Percentiles rank a stretch among this genome's conserved stretches.
Evolutionary conservation across 1,140 invertebrate genomes (phyloP).

Genomic region (Hyposmocoma kahamanoa): DNA sequence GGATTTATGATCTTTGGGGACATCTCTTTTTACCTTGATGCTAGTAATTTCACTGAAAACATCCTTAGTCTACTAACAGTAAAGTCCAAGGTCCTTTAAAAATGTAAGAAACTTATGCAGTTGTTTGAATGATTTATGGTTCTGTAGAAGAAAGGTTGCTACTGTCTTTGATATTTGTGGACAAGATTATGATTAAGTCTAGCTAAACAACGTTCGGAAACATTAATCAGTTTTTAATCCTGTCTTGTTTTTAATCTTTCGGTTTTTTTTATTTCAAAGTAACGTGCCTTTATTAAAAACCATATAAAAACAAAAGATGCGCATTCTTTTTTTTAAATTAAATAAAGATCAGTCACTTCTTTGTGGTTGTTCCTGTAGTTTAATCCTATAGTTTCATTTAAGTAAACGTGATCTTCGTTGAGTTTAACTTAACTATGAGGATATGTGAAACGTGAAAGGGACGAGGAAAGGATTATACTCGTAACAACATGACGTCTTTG

Average conservation of each 20-base stretch:
- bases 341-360: too few species aligned
- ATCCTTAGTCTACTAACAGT: not conserved
- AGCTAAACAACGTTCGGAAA: not conserved
- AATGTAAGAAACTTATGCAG: not conserved
- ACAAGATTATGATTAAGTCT: conserved; percentile 9
- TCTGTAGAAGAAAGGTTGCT: conserved; percentile 22
- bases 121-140: conserved; percentile 35
- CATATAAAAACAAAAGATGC: too few species aligned
- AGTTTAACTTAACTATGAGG: too few species aligned
- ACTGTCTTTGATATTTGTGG: conserved; percentile 16
- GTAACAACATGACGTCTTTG: too few species aligned
- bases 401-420: too few species aligned
- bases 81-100: not conserved
- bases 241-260: not conserved
- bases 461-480: too few species aligned
- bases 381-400: too few species aligned
- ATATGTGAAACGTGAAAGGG: too few species aligned
- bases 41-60: conserved; percentile 30
- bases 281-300: too few species aligned
- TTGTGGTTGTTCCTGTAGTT: too few species aligned
- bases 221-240: not conserved
- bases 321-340: too few species aligned
- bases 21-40: conserved; percentile 29
- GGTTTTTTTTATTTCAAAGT: too few species aligned
- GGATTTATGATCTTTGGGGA: conserved; percentile 37